Base-by-base conservation (phyloP, 2,888 invertebrate genomes). In the Lysandra bellargus region DNA sequence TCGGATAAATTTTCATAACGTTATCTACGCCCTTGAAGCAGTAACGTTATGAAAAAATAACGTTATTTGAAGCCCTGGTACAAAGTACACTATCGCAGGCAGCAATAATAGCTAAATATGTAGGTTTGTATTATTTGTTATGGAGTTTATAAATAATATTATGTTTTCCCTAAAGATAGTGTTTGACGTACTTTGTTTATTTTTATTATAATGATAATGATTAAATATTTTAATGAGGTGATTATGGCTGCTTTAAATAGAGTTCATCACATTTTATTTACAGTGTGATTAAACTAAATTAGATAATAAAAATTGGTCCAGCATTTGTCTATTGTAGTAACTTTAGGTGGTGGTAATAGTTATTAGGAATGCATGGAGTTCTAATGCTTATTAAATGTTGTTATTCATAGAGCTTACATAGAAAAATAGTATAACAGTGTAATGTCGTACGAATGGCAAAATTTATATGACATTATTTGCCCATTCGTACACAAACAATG, bases 371-470 rank as follows among this genome's bases (percentile, higher is more conserved):
- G 76, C 76, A 53, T 76, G 76, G 76, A 33, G 33, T 57, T 33
- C 49, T 76, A 33, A 76, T 33, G 76, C 57, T 76, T 76, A 33
- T 4, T 75, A 4, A 49, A 75, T 75, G 49, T 74, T 74, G 73
- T 53, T 57, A 53, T 53, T 53, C 17, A 30, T 33, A 14, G 33
- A 76, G 76, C 76, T 76, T 76, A 23, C 14, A 4, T 53, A 76
- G 57, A 33, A 12, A 49, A 74, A 49, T 44, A 49, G 44, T 49
- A 23, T 23, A 49, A 49, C 69, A 49, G 23, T 49, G 30, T 30
- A 6, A 49, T 17, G 57, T 53, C 57, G 76, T 57, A 76, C 76
- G 33, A 37, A 57, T 57, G 12, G 33, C n/a, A 76, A 33, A 37
- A 69, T 61, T 23, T 23, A 37, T 33, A 37, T 33, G 33, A 69